Evolutionary conservation across 2,888 invertebrate species (phyloP).

Genomic region (Pandemis corylana): DNA sequence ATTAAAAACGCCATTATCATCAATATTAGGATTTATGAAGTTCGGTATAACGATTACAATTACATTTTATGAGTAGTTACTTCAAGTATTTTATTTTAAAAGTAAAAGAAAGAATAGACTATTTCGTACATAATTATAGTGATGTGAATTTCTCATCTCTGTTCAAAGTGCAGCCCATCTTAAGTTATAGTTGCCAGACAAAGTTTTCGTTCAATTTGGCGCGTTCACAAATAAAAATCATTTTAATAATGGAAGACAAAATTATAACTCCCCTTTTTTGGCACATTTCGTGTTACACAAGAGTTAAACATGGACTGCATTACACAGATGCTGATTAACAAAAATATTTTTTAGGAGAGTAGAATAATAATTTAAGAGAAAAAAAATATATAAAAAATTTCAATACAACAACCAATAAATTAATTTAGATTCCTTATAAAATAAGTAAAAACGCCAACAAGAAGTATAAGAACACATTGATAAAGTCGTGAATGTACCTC

Average conservation of each 20-base stretch:
- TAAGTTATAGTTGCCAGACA: slow-evolving; percentile 39
- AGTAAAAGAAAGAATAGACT: slow-evolving; percentile 75
- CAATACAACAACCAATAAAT: slow-evolving; percentile 85
- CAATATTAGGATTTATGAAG: slow-evolving; percentile 85
- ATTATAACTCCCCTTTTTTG: slow-evolving; percentile 63
- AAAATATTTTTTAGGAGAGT: slow-evolving; percentile 68
- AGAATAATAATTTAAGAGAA: slow-evolving; percentile 81
- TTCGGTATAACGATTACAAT: slow-evolving; percentile 84
- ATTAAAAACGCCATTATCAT: slow-evolving; percentile 85
- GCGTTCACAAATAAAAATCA: slow-evolving; percentile 50
- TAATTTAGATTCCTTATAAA: slow-evolving; percentile 85
- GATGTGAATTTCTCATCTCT: slow-evolving; percentile 50
- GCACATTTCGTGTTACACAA: slow-evolving; percentile 60
- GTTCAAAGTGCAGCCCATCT: slow-evolving; percentile 62
- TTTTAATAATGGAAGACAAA: slow-evolving; percentile 68
- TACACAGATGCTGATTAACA: slow-evolving; percentile 74
- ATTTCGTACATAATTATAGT: slow-evolving; percentile 60
- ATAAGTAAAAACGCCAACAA: slow-evolving; percentile 85
- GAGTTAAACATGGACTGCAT: slow-evolving; percentile 71
- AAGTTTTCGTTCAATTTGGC: slow-evolving; percentile 43
- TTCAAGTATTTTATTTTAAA: slow-evolving; percentile 78
- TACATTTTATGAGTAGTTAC: slow-evolving; percentile 82
- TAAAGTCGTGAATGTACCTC: slow-evolving; percentile 72
- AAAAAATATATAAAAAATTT: slow-evolving; percentile 72
- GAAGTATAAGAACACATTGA: slow-evolving; percentile 84